These are phyloP conservation scores for Kryptolebias marmoratus DNA, from an alignment of 2,113 vertebrate species.

Conservation along the genomic window DNA sequence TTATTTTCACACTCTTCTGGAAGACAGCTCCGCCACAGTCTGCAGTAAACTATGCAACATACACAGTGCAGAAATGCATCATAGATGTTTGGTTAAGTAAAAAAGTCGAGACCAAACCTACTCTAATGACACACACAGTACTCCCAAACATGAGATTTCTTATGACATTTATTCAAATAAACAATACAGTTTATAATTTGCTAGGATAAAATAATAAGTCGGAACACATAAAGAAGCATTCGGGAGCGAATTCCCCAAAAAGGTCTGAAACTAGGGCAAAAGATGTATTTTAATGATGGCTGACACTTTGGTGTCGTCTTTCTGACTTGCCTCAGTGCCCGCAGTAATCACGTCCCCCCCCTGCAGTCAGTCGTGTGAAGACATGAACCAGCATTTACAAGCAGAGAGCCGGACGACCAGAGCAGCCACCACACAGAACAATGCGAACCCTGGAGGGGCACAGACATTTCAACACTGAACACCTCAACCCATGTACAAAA, in stretches of 20 bases:
- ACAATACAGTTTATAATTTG: slow-evolving; percentile 80
- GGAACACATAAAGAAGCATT: slow-evolving; percentile 76
- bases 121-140: slow-evolving; percentile 78
- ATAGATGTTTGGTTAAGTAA: slow-evolving; percentile 56
- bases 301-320: slow-evolving; percentile 71
- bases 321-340: slow-evolving; percentile 66
- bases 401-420: slow-evolving; percentile 65
- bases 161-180: slow-evolving; percentile 83
- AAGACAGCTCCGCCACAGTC: slow-evolving; percentile 68
- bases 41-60: slow-evolving; percentile 48
- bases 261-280: slow-evolving; percentile 65
- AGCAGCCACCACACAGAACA: slow-evolving; percentile 60
- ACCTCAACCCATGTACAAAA: slow-evolving; percentile 55
- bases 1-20: slow-evolving; percentile 46
- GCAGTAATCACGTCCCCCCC: slow-evolving; percentile 58
- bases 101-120: slow-evolving; percentile 58
- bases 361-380: slow-evolving; percentile 57
- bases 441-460: slow-evolving; percentile 68
- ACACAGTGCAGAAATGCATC: slow-evolving; percentile 51
- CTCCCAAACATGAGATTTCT: slow-evolving; percentile 77
- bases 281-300: slow-evolving; percentile 67
- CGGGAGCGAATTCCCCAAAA: slow-evolving; percentile 68
- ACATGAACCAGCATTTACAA: slow-evolving; percentile 69
- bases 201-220: slow-evolving; percentile 79
- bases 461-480: slow-evolving; percentile 62